Percentiles rank a stretch among this genome's conserved stretches.
These are phyloP conservation scores for Rhineura floridana DNA, from an alignment of 2,113 vertebrate species.

Conservation along the genomic window DNA sequence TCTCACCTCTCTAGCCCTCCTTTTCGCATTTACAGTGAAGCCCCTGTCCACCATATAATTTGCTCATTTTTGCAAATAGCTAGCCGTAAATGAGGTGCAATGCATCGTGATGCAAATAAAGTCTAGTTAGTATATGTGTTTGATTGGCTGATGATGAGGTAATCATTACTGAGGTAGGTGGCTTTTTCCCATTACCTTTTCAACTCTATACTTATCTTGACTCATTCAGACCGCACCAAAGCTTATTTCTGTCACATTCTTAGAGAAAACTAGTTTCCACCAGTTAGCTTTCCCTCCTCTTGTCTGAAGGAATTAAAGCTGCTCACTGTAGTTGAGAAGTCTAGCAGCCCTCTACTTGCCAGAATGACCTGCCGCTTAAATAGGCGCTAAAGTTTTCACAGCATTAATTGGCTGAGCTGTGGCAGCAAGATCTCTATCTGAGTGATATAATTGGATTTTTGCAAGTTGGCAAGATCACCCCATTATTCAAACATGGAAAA, in stretches of 20 bases:
- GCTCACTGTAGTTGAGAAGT: not conserved
- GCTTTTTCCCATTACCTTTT: not conserved
- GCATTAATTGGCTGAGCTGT: slow-evolving; percentile 20
- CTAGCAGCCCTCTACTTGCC: not conserved
- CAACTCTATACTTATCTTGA: not conserved
- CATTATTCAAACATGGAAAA: slow-evolving; percentile 34
- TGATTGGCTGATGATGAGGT: not conserved
- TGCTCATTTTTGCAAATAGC: rapidly evolving
- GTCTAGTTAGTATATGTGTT: not conserved
- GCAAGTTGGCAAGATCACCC: slow-evolving; percentile 17
- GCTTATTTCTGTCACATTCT: not conserved
- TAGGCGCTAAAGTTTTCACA: slow-evolving; percentile 18
- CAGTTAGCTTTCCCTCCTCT: not conserved
- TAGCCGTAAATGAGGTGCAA: not conserved
- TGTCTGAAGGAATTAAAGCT: not conserved
- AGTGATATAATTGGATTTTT: slow-evolving; percentile 33
- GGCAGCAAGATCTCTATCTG: slow-evolving; percentile 12
- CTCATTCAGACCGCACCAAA: not conserved
- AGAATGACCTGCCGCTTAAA: slow-evolving; percentile 12
- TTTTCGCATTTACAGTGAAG: not conserved
- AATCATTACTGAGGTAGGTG: not conserved
- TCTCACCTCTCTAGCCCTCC: not conserved
- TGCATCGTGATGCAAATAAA: not conserved
- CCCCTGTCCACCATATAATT: not conserved
- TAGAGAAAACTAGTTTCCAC: rapidly evolving